Evolutionary conservation across 1,140 invertebrate genomes (phyloP).

Genomic region (Drosophila quadrilineata): DNA sequence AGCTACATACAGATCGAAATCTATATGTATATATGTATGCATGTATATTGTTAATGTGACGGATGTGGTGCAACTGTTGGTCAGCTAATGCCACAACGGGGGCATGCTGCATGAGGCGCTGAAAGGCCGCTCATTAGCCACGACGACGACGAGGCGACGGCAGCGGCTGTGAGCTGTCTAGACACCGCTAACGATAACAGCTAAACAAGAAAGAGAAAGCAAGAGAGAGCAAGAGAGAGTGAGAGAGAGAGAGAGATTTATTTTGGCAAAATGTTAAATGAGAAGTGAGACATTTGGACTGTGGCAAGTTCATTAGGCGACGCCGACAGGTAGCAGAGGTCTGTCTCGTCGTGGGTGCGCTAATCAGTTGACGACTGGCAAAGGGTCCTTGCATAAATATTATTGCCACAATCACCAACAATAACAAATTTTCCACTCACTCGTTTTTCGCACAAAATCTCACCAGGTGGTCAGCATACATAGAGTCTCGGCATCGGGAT

Average conservation of each 20-base stretch:
- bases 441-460: constrained; percentile 71
- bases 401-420: constrained; percentile 59
- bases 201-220: neutral
- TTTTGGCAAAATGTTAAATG: constrained; percentile 21
- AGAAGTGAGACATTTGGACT: constrained; percentile 54
- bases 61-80: constrained; percentile 20
- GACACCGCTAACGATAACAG: constrained; percentile 52
- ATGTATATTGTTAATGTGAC: neutral
- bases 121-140: constrained; percentile 57
- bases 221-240: neutral
- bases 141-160: constrained; percentile 16
- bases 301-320: constrained; percentile 59
- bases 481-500: neutral
- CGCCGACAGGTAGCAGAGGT: constrained; percentile 29
- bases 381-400: constrained; percentile 55
- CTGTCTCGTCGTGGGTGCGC: neutral
- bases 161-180: constrained; percentile 41
- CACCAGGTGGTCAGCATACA: constrained; percentile 49
- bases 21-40: too few species aligned
- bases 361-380: neutral
- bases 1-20: too few species aligned
- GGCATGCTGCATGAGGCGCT: constrained; percentile 4
- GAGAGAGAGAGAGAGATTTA: neutral
- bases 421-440: neutral
- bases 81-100: neutral